Percentiles rank a stretch among this genome's conserved stretches.
These are phyloP conservation scores for Eristalis arbustorum DNA, from an alignment of 2,888 invertebrate species.

Conservation along the genomic window DNA sequence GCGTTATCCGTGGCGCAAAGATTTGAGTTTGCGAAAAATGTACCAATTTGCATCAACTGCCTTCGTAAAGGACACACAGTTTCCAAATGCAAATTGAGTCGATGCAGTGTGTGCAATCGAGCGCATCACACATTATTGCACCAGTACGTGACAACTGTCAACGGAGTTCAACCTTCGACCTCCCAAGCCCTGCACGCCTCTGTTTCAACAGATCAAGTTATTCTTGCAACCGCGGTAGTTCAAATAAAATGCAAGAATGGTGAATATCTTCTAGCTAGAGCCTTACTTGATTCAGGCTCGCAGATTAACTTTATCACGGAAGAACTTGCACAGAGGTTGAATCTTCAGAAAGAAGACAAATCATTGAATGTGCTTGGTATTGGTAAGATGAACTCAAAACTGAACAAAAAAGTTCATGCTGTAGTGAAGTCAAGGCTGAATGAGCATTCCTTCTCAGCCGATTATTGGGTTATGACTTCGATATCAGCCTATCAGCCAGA, in stretches of 20 bases:
- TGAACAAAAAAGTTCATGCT: not conserved
- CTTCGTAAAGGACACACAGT: conserved; percentile 47
- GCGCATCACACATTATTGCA: not conserved
- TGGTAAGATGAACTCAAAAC: not conserved
- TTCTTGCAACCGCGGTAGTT: conserved; percentile 17
- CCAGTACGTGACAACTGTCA: not conserved
- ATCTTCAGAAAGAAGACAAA: not conserved
- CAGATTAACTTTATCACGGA: conserved; percentile 41
- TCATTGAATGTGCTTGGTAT: not conserved
- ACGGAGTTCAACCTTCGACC: not conserved
- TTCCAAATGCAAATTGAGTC: no score
- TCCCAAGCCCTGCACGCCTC: not conserved
- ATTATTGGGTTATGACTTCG: not conserved
- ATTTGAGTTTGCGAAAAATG: conserved; percentile 25
- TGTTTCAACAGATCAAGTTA: not conserved
- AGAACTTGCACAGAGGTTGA: not conserved
- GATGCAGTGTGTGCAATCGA: conserved; percentile 9
- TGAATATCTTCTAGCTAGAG: not conserved
- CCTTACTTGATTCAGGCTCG: conserved; percentile 25
- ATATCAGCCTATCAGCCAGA: not conserved
- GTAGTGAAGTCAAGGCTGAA: not conserved
- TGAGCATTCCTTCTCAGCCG: not conserved
- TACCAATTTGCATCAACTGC: conserved; percentile 50
- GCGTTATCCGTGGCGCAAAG: conserved; percentile 15
- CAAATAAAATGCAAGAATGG: not conserved